Base-by-base conservation (phyloP, 2,888 invertebrate species). In the Hoplodrina ambigua region DNA sequence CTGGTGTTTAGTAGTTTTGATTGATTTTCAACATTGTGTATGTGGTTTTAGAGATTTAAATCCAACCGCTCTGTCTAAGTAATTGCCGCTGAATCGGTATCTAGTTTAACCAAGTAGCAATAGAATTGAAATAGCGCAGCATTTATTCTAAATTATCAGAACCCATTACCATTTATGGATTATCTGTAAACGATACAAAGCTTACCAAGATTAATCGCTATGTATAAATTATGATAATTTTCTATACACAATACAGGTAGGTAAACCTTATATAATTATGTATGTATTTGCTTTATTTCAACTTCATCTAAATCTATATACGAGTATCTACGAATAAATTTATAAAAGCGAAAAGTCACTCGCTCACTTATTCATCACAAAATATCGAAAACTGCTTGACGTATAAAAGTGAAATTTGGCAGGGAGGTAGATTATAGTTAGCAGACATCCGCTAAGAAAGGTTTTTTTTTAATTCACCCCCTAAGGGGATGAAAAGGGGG, bases 151-250 rank as follows among this genome's bases (percentile, higher is more conserved):
- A 78, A 60, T 60, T 46, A 64, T 49, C 57, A 65, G 68, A 75
- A 75, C 75, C 46, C 41, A 59, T 10, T 57, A 37, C 65, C 79
- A 56, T 72, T 25, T 72, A 72, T n/a, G 75, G 75, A 64, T 46
- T 72, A 77, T 77, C 78, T 62, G 50, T 66, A 66, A 71, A 59
- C 65, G 58, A 44, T 69, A 76, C 61, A 69, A 77, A 76, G 37
- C 54, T 57, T 37, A 67, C 54, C 61, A n/a, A 69, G 68, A 78
- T 63, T 75, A 62, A 78, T 69, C 60, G 62, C 70, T 61, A 72
- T 50, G 56, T 53, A 61, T 61, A 61, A 65, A 78, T 61, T 75
- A 75, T 78, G 64, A 78, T 78, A 75, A 75, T 78, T 65, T 78
- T 53, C 59, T 13, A 58, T 57, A 30, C 10, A 64, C 52, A 75